phyloP scores from a whole-genome alignment of 2,113 vertebrate species.

The Colaptes auratus region DNA sequence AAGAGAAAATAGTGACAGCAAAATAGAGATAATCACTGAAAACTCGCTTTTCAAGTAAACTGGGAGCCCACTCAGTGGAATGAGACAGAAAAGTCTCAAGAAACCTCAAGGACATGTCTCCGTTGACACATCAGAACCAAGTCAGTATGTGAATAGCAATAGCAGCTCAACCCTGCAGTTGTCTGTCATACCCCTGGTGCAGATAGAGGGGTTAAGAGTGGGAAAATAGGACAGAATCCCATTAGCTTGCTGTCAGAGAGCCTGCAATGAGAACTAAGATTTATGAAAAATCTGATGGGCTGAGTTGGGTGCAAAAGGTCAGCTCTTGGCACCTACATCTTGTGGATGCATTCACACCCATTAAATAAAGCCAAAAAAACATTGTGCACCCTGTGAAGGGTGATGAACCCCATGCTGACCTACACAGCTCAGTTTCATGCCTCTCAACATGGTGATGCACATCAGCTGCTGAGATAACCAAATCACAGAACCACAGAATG shows the following conservation, averaged over 20 bases:
- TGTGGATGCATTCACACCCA: neutral
- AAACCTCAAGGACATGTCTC: neutral
- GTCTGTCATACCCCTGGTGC: neutral
- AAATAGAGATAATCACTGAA: slow-evolving; percentile 47
- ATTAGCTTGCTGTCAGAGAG: neutral
- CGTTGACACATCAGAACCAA: neutral
- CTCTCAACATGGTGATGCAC: neutral
- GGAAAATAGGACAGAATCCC: neutral
- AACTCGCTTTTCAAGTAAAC: slow-evolving; percentile 15
- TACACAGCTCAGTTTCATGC: neutral
- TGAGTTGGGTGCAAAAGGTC: neutral
- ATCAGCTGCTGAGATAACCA: neutral
- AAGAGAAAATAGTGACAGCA: neutral
- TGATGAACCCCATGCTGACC: neutral
- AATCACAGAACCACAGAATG: no score
- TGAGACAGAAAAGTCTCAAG: slow-evolving; percentile 28
- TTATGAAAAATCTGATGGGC: neutral
- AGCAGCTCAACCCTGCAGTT: neutral
- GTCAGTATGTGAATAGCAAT: neutral
- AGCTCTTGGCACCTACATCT: neutral
- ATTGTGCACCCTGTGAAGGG: neutral
- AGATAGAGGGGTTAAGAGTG: neutral
- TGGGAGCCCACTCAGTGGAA: slow-evolving; percentile 5
- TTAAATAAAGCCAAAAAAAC: neutral
- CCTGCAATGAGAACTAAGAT: neutral